Base-by-base conservation (phyloP, 1,140 invertebrate genomes). In the Mya arenaria region DNA sequence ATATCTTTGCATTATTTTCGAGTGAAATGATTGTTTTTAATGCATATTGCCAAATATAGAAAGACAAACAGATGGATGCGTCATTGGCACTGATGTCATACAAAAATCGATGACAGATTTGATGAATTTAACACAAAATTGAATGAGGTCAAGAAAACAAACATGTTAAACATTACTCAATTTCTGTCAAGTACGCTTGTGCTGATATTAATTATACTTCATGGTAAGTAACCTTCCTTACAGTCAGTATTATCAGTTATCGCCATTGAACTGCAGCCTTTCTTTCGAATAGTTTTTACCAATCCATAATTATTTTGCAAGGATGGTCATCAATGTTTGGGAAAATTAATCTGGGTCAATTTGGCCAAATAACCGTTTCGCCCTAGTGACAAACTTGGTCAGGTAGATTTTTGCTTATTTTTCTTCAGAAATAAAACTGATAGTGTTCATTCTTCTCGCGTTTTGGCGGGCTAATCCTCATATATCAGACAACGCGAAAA, bases 151-250 rank as follows among this genome's bases (percentile, higher is more conserved):
- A 55, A 28, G 28, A 68, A 52, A 44, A 68, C 60, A 58, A n/a
- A n/a, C n/a, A 52, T 68, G 23, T 28, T 39, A 32, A 25, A 34
- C 19, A 23, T 37, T 65, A 39, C 58, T 17, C 66, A 32, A n/a
- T 58, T 63, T 8, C 68, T 78, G 25, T 65, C 56, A 30, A 63
- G 73, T 48, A 37, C 72, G 25, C 36, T 77, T 23, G 34, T 78
- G n/a, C 17, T 78, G 19, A 52, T 28, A 36, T 44, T 78, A 34
- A 23, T 78, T 66, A 23, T 78, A 32, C 8, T 68, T 1, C 63
- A 68, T 78, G 75, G 75, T 78, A 39, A 78, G 75, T 78, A 2
- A 36, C 25, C 30, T 25, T 15, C 1, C 44, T 39, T 39, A 25
- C 28, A 32, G 17, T 55, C 10, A 25, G 13, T 4, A 15, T 56